A percentile compares a stretch with the other conserved stretches of the same genome.
Conservation (phyloP, 1,140 invertebrate species). For the Megalonaias nervosa region DNA sequence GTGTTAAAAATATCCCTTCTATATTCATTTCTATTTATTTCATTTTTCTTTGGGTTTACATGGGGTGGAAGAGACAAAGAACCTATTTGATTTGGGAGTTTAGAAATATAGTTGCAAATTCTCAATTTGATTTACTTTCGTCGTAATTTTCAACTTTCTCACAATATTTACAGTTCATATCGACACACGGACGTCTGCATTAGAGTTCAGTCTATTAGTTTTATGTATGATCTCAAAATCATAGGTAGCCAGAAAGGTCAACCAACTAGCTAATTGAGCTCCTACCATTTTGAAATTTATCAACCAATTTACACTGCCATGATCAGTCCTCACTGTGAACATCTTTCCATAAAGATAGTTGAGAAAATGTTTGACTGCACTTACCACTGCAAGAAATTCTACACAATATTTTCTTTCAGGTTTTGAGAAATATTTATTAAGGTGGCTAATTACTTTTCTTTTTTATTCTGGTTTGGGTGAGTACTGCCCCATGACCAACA, state of each 20-base stretch:
- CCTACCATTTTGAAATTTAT: slow-evolving; percentile 38
- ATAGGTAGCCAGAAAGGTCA: slow-evolving; percentile 48
- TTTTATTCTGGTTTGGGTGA: slow-evolving; percentile 16
- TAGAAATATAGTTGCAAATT: too few species aligned
- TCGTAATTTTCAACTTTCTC: too few species aligned
- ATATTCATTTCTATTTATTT: too few species aligned
- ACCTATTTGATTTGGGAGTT: too few species aligned
- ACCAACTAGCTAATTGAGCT: slow-evolving; percentile 55
- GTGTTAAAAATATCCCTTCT: too few species aligned
- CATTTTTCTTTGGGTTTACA: too few species aligned
- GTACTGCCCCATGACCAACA: too few species aligned
- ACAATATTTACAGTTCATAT: too few species aligned
- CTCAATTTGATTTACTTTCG: too few species aligned
- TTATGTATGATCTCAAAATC: slow-evolving; percentile 51
- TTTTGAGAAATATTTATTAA: slow-evolving; percentile 66
- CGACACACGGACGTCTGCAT: slow-evolving; percentile 53
- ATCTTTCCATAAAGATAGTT: slow-evolving; percentile 43
- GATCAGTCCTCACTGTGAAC: slow-evolving; percentile 47
- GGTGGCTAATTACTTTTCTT: slow-evolving; percentile 45
- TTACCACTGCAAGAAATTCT: slow-evolving; percentile 51
- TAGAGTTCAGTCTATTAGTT: slow-evolving; percentile 44
- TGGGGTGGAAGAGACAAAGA: too few species aligned
- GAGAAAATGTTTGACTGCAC: slow-evolving; percentile 37
- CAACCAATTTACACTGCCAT: slow-evolving; percentile 50
- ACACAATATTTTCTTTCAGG: slow-evolving; percentile 67